Conservation (phyloP, 2,797 vertebrate genomes). For the Eulemur coronatus region DNA sequence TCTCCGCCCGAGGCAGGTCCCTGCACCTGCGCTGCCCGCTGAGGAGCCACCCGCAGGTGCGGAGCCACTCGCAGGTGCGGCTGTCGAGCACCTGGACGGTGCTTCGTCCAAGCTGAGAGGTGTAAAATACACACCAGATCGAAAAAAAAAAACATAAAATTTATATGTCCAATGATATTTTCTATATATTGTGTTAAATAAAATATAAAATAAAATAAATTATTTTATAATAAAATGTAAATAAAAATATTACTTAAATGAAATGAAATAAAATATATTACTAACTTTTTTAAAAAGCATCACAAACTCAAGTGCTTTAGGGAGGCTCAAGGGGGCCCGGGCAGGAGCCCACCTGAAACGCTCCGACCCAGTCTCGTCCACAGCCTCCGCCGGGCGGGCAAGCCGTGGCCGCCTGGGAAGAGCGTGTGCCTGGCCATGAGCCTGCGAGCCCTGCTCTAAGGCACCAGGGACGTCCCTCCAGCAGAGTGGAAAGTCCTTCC, state of each 20-base stretch:
- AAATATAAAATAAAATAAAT: no score
- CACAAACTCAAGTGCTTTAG: neutral
- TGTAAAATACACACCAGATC: neutral
- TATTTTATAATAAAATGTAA: no score
- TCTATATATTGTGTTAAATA: neutral
- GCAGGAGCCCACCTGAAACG: neutral
- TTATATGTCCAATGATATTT: neutral
- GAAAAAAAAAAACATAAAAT: neutral
- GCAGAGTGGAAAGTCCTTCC: neutral
- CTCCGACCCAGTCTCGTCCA: neutral
- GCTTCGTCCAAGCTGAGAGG: neutral
- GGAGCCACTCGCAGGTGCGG: no score
- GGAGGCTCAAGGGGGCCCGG: no score
- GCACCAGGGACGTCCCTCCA: neutral
- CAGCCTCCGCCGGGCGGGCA: neutral
- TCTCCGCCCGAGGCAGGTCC: no score
- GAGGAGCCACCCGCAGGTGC: no score
- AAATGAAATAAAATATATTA: no score
- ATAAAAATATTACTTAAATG: no score
- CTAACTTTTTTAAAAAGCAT: neutral
- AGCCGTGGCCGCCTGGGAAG: fast-evolving
- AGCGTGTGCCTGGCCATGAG: neutral
- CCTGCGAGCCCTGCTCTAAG: neutral
- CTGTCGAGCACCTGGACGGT: no score
- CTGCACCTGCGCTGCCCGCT: neutral